Percentiles rank a stretch among this genome's conserved stretches.
These are phyloP conservation scores for Crypturellus tataupa DNA, from an alignment of 2,797 vertebrate genomes.

Conservation along the genomic window DNA sequence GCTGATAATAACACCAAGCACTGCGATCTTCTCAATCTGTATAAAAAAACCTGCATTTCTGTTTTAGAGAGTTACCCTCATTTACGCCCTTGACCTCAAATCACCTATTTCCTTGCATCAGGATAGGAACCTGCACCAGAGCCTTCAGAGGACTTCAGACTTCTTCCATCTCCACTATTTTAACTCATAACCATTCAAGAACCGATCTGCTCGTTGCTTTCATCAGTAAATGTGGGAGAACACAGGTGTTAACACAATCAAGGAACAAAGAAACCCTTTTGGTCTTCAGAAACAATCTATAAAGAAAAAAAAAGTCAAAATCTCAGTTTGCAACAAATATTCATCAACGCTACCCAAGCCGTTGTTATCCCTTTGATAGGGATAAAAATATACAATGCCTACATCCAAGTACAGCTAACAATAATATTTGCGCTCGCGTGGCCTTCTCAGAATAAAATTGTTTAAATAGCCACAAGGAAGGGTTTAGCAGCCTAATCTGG, in stretches of 20 bases:
- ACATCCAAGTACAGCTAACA: constrained; percentile 48
- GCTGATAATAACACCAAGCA: background rate
- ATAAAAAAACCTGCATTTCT: background rate
- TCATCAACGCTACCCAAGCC: background rate
- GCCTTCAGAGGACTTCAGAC: background rate
- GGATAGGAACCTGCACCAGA: background rate
- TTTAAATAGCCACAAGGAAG: constrained; percentile 36
- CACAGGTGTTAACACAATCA: background rate
- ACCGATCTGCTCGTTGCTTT: background rate
- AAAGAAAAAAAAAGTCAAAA: background rate
- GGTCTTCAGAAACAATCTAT: background rate
- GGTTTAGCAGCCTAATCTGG: constrained; percentile 6
- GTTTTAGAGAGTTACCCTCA: background rate
- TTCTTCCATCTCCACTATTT: background rate
- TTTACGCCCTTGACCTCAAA: background rate
- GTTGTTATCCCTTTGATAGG: background rate
- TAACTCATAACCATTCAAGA: background rate
- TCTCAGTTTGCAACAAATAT: background rate
- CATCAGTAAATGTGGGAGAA: background rate
- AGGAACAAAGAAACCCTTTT: background rate
- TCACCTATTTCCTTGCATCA: background rate
- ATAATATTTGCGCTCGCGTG: constrained; percentile 53
- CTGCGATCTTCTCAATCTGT: background rate
- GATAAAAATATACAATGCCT: background rate
- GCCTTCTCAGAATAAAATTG: constrained; percentile 19